Percentiles rank a stretch among this genome's conserved stretches.
phyloP scores from a whole-genome alignment of 2,113 vertebrate genomes.

The Cheilinus undulatus region DNA sequence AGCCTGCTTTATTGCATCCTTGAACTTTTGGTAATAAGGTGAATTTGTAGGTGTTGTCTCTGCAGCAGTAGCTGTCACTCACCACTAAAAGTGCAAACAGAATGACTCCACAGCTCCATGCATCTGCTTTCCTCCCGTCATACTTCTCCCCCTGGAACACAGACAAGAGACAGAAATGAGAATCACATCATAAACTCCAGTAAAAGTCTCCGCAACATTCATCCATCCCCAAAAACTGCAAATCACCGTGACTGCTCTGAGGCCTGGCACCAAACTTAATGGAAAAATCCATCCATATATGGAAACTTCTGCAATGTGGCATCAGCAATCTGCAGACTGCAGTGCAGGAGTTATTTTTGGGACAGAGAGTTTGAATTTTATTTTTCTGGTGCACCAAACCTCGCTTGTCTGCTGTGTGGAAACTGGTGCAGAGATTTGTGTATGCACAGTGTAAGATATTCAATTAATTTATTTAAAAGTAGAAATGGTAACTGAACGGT shows the following conservation, averaged over 20 bases:
- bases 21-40: background rate
- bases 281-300: background rate
- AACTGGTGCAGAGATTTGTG: background rate
- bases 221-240: background rate
- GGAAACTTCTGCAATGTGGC: background rate
- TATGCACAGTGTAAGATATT: background rate
- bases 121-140: conserved; percentile 96
- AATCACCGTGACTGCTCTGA: background rate
- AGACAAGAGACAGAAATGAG: conserved; percentile 10
- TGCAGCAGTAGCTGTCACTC: conserved; percentile 75
- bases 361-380: background rate
- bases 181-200: background rate
- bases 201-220: background rate
- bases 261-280: background rate
- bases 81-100: conserved; percentile 99
- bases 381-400: background rate
- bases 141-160: conserved; percentile 95
- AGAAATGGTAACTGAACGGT: no score
- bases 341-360: background rate
- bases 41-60: no score
- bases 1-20: background rate
- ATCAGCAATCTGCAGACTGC: conserved; percentile 8
- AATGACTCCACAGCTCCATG: conserved; percentile 99
- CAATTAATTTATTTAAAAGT: no score
- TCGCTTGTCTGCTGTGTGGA: background rate